These are phyloP conservation scores for Cinara cedri DNA, from an alignment of 2,888 invertebrate genomes.

Conservation along the genomic window DNA sequence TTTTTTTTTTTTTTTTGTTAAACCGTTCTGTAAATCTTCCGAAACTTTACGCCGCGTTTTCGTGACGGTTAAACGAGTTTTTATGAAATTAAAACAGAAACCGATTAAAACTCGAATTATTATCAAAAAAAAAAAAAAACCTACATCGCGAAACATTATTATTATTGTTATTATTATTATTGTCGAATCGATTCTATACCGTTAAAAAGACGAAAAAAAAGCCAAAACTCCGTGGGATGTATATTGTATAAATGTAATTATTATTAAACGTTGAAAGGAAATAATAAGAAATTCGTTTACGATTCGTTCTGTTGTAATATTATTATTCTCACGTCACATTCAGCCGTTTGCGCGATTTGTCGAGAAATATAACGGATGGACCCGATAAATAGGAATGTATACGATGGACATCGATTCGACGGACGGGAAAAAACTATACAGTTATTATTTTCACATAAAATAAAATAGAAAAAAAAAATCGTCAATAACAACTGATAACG, in stretches of 20 bases:
- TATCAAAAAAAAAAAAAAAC: constrained; percentile 7
- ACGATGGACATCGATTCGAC: neutral
- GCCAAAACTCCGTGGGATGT: constrained; percentile 4
- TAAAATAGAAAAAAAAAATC: no score
- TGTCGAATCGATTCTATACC: neutral
- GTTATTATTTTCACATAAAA: neutral
- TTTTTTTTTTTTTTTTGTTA: no score
- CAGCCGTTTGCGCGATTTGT: neutral
- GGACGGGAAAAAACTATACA: neutral
- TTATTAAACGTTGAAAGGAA: constrained; percentile 8
- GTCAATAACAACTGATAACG: no score
- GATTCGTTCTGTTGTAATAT: constrained; percentile 16
- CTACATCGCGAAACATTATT: constrained; percentile 7
- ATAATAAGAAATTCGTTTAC: constrained; percentile 12
- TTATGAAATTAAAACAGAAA: neutral
- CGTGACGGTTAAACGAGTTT: neutral
- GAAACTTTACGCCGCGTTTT: no score
- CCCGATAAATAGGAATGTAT: neutral
- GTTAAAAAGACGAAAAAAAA: neutral
- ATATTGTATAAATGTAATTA: no score
- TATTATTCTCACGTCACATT: neutral
- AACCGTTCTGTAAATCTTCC: neutral
- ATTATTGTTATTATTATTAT: neutral
- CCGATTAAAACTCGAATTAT: neutral
- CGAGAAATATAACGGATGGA: neutral